A percentile compares a stretch with the other conserved stretches of the same genome.
phyloP scores from a whole-genome alignment of 1,140 invertebrate species.

The Matsumurasca onukii region DNA sequence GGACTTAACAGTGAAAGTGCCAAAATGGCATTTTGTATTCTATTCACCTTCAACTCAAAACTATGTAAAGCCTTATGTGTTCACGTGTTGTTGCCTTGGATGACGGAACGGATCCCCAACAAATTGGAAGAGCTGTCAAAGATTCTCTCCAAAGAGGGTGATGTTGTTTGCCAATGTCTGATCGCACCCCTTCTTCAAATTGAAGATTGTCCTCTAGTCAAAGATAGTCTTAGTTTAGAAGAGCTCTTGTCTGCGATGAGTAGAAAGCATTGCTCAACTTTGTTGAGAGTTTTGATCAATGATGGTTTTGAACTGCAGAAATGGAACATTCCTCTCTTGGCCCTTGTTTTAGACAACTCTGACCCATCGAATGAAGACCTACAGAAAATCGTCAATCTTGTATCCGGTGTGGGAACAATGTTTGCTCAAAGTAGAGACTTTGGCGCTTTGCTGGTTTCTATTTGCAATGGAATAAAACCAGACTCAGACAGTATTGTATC shows the following conservation, averaged over 20 bases:
- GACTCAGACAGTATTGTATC: neutral
- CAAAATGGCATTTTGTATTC: neutral
- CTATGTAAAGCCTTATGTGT: neutral
- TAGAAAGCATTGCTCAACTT: neutral
- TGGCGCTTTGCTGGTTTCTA: neutral
- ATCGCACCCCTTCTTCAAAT: constrained; percentile 1
- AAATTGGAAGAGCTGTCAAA: constrained; percentile 1
- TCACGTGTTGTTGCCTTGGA: neutral
- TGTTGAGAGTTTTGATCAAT: neutral
- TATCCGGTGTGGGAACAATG: neutral
- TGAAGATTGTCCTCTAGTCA: neutral
- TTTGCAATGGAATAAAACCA: neutral
- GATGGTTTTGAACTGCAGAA: neutral
- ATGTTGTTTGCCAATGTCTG: neutral
- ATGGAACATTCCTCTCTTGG: constrained; percentile 3
- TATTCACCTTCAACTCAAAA: neutral
- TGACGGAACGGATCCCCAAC: neutral
- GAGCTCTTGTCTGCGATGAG: constrained; percentile 3
- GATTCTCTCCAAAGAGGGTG: constrained; percentile 1
- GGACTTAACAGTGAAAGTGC: neutral
- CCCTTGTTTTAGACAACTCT: neutral
- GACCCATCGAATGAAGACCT: neutral
- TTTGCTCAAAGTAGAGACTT: constrained; percentile 15
- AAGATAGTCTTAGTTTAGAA: neutral
- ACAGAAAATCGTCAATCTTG: neutral